These are phyloP conservation scores for Orthosia incerta DNA, from an alignment of 2,888 invertebrate genomes.

Conservation along the genomic window DNA sequence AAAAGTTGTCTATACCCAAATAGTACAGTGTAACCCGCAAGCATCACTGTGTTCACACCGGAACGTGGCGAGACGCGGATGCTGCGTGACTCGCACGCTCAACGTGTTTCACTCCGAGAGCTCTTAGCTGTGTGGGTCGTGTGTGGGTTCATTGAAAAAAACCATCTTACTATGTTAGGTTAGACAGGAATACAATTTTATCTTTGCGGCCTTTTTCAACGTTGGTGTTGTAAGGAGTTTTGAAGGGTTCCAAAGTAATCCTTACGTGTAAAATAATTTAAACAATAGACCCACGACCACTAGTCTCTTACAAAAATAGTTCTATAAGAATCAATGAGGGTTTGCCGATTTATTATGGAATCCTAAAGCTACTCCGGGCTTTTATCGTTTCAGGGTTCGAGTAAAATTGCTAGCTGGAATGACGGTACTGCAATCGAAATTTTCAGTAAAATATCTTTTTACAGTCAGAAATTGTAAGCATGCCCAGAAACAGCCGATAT, in stretches of 20 bases:
- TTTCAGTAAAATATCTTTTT: neutral
- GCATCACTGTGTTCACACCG: neutral
- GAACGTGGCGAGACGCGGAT: neutral
- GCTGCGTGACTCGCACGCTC: conserved; percentile 11
- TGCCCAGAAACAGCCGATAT: neutral
- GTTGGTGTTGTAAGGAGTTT: neutral
- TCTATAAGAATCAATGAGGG: neutral
- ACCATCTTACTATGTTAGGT: no score
- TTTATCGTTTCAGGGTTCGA: neutral
- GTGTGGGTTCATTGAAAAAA: neutral
- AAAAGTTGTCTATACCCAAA: neutral
- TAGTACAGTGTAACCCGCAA: neutral
- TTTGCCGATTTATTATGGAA: neutral
- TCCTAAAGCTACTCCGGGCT: neutral
- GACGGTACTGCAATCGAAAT: neutral
- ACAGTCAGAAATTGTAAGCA: neutral
- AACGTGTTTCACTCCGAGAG: neutral
- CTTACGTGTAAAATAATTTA: neutral
- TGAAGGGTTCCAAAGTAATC: neutral
- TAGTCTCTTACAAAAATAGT: neutral
- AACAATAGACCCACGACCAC: no score
- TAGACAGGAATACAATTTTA: neutral
- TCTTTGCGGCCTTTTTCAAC: neutral
- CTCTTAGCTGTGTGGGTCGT: neutral
- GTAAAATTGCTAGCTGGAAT: neutral